A percentile compares a stretch with the other conserved stretches of the same genome.
Evolutionary conservation across 2,888 invertebrate genomes (phyloP).

Genomic region (Podabrus alpinus): DNA sequence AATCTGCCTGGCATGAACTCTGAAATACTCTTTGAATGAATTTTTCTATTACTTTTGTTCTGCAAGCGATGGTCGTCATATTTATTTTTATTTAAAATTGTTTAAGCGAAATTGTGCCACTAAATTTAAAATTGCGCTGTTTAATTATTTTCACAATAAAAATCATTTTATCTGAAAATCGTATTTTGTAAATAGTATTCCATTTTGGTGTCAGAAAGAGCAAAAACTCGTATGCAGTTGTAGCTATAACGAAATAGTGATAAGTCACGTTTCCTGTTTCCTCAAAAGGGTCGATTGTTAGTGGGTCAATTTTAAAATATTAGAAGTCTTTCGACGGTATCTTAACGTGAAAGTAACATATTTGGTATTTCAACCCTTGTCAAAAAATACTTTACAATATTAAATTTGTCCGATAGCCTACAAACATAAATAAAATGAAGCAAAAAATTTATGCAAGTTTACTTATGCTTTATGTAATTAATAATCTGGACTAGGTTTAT

Average conservation of each 20-base stretch:
- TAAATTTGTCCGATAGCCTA: not conserved
- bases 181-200: not conserved
- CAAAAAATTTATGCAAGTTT: not conserved
- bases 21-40: conserved; percentile 22
- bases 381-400: not conserved
- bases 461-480: not conserved
- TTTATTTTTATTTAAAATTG: conserved; percentile 5
- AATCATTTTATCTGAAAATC: not conserved
- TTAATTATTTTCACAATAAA: not conserved
- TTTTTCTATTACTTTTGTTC: conserved; percentile 21
- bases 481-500: not conserved
- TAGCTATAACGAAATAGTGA: conserved; percentile 9
- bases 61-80: not conserved
- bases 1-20: conserved; percentile 26
- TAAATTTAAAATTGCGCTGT: not conserved
- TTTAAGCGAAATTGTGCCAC: not conserved
- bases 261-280: conserved; percentile 10
- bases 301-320: not conserved
- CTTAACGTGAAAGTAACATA: not conserved
- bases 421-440: not conserved
- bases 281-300: conserved; percentile 5
- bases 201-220: not conserved
- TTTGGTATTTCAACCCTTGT: not conserved
- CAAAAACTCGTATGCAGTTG: not conserved
- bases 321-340: not conserved